Conservation (phyloP, 2,113 vertebrate genomes). For the Rhinopomastus cyanomelas region DNA sequence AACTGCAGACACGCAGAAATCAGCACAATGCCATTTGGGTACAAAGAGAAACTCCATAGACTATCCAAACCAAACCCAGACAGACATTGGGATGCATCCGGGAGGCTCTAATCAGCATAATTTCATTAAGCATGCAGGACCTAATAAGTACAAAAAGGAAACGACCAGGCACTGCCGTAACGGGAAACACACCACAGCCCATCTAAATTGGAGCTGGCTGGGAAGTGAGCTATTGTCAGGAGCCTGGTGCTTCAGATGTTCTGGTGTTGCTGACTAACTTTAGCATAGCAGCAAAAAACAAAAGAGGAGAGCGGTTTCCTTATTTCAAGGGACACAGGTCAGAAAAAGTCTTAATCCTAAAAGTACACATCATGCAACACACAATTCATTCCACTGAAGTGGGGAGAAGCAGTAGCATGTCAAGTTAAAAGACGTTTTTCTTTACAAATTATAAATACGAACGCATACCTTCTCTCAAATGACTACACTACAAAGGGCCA, state of each 20-base stretch:
- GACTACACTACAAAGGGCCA: not conserved
- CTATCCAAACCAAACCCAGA: not conserved
- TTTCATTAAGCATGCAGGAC: slow-evolving; percentile 35
- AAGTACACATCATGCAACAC: not conserved
- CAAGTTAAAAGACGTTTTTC: not conserved
- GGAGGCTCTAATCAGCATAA: not conserved
- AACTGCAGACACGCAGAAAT: not conserved
- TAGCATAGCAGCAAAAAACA: not conserved
- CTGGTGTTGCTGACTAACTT: not conserved
- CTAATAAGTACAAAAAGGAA: slow-evolving; percentile 48
- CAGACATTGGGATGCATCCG: not conserved
- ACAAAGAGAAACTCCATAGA: not conserved
- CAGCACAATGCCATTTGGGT: not conserved
- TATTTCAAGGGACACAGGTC: not conserved
- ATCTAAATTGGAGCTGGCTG: slow-evolving; percentile 42
- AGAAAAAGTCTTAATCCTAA: not conserved
- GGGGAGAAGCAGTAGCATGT: not conserved
- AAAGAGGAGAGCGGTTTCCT: not conserved
- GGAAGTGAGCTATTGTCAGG: slow-evolving; percentile 56
- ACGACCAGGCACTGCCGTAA: slow-evolving; percentile 21
- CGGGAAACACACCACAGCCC: slow-evolving; percentile 46
- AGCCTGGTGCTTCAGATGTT: not conserved
- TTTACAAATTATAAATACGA: not conserved
- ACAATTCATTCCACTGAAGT: not conserved
- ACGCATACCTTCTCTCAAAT: not conserved